Evolutionary conservation across 2,113 vertebrate genomes (phyloP).

Genomic region (Sisor rabdophorus): DNA sequence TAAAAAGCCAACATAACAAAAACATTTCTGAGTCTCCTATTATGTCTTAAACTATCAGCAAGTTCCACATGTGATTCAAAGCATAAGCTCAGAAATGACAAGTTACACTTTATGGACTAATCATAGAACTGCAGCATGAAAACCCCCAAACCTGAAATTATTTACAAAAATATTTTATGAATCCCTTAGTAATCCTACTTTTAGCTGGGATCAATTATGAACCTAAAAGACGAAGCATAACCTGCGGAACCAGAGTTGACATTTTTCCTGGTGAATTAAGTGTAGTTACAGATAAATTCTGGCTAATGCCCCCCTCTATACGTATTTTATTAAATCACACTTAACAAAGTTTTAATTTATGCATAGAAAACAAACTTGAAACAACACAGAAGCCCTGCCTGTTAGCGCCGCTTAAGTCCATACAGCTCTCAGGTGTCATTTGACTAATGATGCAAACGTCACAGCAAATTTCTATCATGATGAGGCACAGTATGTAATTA

Average conservation of each 20-base stretch:
- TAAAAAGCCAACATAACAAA: too few species aligned
- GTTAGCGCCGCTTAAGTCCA: conserved; percentile 7
- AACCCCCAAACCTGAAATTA: too few species aligned
- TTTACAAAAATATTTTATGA: too few species aligned
- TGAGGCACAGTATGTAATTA: conserved; percentile 21
- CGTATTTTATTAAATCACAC: neutral
- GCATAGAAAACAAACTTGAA: neutral
- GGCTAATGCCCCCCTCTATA: neutral
- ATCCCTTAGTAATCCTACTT: too few species aligned
- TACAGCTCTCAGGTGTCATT: neutral
- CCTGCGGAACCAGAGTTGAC: neutral
- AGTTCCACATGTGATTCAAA: too few species aligned
- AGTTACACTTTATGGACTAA: too few species aligned
- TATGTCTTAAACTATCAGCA: too few species aligned
- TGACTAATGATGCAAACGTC: neutral
- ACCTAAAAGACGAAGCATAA: neutral
- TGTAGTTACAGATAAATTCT: neutral
- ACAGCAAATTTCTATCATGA: conserved; percentile 8
- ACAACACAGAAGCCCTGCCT: neutral
- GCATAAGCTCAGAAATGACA: too few species aligned
- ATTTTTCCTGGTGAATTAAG: neutral
- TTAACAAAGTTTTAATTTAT: neutral
- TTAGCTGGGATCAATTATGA: neutral
- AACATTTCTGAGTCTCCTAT: too few species aligned
- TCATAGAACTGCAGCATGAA: too few species aligned